These are phyloP conservation scores for Chaetophractus vellerosus DNA, from an alignment of 2,797 vertebrate genomes.

Conservation along the genomic window DNA sequence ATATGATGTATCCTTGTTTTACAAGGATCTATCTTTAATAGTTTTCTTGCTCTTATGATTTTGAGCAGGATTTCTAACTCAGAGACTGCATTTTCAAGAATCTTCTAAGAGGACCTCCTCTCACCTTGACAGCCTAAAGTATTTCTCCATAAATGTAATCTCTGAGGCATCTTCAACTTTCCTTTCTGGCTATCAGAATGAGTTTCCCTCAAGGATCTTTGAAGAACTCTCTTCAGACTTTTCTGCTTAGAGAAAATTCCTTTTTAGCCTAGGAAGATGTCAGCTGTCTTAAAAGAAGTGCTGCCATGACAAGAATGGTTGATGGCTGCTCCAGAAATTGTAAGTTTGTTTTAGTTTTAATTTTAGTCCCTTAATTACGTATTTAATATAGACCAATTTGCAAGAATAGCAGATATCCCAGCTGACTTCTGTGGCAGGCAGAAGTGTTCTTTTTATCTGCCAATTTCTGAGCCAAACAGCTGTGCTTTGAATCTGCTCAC, in stretches of 20 bases:
- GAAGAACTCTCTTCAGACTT: conserved; percentile 75
- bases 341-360: conserved; percentile 68
- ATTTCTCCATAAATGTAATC: background rate
- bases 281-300: conserved; percentile 54
- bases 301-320: conserved; percentile 22
- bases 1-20: background rate
- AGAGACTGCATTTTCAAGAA: background rate
- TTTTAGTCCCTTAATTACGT: conserved; percentile 69
- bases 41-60: background rate
- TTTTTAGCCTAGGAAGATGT: conserved; percentile 39
- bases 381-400: conserved; percentile 68
- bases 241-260: conserved; percentile 70
- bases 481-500: conserved; percentile 56
- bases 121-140: background rate
- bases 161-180: conserved; percentile 61
- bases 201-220: conserved; percentile 70
- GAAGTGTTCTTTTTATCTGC: conserved; percentile 42
- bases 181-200: conserved; percentile 1
- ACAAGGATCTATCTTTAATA: background rate
- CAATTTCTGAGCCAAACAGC: conserved; percentile 59
- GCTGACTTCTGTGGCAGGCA: conserved; percentile 66
- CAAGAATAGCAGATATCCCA: conserved; percentile 61
- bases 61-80: background rate
- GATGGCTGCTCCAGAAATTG: conserved; percentile 67
- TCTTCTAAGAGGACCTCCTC: conserved; percentile 17